These are phyloP conservation scores for Rhynchotus rufescens DNA, from an alignment of 2,797 vertebrate genomes.

Conservation along the genomic window DNA sequence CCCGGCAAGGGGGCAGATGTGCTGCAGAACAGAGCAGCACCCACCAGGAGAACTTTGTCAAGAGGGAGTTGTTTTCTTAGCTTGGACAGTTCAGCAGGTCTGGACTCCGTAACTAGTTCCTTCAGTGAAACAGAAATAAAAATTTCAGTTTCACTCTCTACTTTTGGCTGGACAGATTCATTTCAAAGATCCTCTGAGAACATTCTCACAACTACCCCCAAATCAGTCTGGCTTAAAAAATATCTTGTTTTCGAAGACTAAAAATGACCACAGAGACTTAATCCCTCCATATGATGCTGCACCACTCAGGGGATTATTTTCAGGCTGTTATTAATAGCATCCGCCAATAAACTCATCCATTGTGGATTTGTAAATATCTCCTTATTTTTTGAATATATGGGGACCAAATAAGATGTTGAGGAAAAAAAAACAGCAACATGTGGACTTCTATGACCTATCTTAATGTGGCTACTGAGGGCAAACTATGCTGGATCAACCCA, in stretches of 20 bases:
- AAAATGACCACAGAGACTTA: conserved; percentile 49
- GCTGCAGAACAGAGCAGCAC: neutral
- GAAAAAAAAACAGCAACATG: too few relatives aligned
- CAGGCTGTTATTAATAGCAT: neutral
- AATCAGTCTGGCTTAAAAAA: conserved; percentile 61
- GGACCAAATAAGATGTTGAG: too few relatives aligned
- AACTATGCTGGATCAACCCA: too few relatives aligned
- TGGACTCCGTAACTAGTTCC: neutral
- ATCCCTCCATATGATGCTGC: conserved; percentile 20
- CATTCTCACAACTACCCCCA: neutral
- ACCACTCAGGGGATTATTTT: conserved; percentile 36
- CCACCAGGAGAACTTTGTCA: neutral
- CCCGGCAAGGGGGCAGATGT: neutral
- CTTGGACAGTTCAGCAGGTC: neutral
- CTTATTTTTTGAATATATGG: too few relatives aligned
- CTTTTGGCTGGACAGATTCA: neutral
- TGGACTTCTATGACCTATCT: too few relatives aligned
- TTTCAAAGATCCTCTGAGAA: conserved; percentile 80
- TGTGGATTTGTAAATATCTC: too few relatives aligned
- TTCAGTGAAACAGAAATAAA: neutral
- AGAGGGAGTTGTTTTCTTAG: neutral
- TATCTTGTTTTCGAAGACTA: conserved; percentile 44
- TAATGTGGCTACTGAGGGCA: too few relatives aligned
- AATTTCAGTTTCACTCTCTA: neutral
- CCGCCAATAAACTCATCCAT: too few relatives aligned